Conservation (phyloP, 1,140 invertebrate genomes). For the Proales similis region DNA sequence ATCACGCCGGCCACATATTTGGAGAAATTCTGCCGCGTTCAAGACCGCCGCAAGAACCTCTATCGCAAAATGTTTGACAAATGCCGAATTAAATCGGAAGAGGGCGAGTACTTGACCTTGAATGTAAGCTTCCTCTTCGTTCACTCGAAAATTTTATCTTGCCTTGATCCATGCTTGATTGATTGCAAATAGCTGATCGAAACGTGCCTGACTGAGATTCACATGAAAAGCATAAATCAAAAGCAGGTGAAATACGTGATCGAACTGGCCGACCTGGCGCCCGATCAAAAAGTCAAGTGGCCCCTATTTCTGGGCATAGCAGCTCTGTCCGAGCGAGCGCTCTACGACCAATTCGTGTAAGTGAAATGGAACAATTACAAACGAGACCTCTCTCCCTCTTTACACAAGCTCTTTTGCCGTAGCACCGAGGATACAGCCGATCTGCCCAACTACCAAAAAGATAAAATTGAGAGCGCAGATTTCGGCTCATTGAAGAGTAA, state of each 20-base stretch:
- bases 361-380: constrained; percentile 23
- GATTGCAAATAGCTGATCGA: constrained; percentile 41
- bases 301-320: constrained; percentile 44
- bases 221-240: constrained; percentile 42
- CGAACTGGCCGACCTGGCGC: constrained; percentile 40
- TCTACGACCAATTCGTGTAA: constrained; percentile 46
- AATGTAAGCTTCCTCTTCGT: neutral
- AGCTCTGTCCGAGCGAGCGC: constrained; percentile 44
- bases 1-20: constrained; percentile 45
- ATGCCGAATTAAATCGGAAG: constrained; percentile 41
- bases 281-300: constrained; percentile 42
- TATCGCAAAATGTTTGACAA: constrained; percentile 45
- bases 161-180: neutral
- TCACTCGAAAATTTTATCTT: neutral
- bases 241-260: constrained; percentile 41
- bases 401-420: constrained; percentile 32
- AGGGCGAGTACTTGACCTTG: constrained; percentile 39
- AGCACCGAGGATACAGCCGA: constrained; percentile 45
- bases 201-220: constrained; percentile 42
- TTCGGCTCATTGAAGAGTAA: constrained; percentile 46
- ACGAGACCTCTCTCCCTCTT: neutral
- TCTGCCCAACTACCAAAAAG: constrained; percentile 43
- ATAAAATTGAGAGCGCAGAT: constrained; percentile 46
- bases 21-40: constrained; percentile 43
- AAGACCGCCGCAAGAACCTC: constrained; percentile 41